Conservation (phyloP, 2,113 vertebrate species). For the Spheniscus mendiculus region DNA sequence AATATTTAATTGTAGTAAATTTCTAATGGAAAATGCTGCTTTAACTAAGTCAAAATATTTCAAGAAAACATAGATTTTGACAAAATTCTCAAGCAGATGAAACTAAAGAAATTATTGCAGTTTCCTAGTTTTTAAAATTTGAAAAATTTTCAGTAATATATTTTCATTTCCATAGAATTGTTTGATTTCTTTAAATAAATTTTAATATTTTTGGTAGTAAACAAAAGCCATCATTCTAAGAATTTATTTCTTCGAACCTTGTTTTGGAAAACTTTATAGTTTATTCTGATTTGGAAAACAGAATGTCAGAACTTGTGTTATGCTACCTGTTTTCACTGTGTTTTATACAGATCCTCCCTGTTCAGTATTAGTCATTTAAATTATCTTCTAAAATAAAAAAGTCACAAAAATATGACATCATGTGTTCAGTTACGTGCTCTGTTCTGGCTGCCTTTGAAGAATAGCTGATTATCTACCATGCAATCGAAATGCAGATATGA, state of each 20-base stretch:
- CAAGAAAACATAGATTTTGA: not conserved
- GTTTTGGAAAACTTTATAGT: not conserved
- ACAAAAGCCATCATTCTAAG: not conserved
- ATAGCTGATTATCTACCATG: not conserved
- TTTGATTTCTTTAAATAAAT: not conserved
- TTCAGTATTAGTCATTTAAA: not conserved
- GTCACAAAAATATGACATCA: not conserved
- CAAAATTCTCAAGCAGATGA: not conserved
- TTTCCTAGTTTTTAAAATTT: not conserved
- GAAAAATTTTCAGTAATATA: not conserved
- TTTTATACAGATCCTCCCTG: not conserved
- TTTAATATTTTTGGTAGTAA: not conserved
- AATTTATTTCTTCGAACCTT: not conserved
- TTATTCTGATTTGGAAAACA: not conserved
- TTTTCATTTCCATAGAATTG: not conserved
- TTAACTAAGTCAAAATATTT: not conserved
- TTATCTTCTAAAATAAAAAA: not conserved
- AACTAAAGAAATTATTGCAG: not conserved
- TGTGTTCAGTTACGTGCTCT: rapidly evolving
- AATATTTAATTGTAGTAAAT: not conserved
- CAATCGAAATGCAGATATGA: not conserved
- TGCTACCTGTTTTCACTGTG: not conserved
- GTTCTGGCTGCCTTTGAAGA: not conserved
- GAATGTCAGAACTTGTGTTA: not conserved
- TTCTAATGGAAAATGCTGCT: not conserved